Percentiles rank a stretch among this genome's conserved stretches.
Evolutionary conservation across 2,113 vertebrate species (phyloP).

Genomic region (Mesitornis unicolor): DNA sequence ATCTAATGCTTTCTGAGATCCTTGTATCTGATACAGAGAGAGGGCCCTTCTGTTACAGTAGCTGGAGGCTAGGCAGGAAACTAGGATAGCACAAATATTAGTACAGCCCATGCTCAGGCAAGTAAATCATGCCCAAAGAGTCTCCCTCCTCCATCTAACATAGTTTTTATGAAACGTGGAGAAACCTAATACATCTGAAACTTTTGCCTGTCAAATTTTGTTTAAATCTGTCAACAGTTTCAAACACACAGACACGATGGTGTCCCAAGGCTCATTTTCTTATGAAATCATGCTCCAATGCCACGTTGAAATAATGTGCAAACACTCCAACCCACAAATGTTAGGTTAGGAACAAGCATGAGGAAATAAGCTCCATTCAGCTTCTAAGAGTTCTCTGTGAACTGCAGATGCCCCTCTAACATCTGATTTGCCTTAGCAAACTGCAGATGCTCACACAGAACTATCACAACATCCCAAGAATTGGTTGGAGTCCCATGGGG

Average conservation of each 20-base stretch:
- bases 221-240: background rate
- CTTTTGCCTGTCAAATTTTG: background rate
- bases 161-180: background rate
- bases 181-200: background rate
- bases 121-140: background rate
- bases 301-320: background rate
- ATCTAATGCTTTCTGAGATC: background rate
- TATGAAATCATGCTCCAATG: background rate
- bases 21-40: background rate
- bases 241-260: background rate
- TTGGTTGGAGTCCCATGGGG: background rate
- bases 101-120: background rate
- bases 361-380: background rate
- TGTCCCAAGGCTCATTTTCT: conserved; percentile 7
- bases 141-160: background rate
- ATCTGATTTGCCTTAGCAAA: background rate
- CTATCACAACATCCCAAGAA: background rate
- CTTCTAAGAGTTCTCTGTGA: background rate
- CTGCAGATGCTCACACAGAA: background rate
- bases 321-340: background rate
- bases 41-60: background rate
- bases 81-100: background rate
- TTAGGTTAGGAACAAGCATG: background rate
- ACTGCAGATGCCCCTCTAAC: background rate
- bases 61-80: background rate